Evolutionary conservation across 2,797 vertebrate genomes (phyloP).

Genomic region (Simalia tracyae): DNA sequence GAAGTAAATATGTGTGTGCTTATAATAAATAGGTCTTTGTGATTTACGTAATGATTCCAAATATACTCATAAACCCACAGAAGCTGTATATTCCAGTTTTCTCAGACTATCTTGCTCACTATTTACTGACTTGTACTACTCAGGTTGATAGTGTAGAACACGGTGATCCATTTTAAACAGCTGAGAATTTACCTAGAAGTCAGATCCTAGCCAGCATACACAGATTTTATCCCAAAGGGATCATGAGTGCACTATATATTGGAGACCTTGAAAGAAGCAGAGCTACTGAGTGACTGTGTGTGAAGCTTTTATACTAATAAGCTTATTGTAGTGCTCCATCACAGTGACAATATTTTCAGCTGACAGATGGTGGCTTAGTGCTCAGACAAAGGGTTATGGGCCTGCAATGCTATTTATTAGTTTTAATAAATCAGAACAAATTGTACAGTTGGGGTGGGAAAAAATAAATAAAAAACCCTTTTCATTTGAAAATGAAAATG

Average conservation of each 20-base stretch:
- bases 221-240: neutral
- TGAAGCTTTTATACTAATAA: neutral
- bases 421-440: neutral
- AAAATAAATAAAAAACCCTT: neutral
- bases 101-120: neutral
- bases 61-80: neutral
- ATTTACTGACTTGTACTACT: neutral
- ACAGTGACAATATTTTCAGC: neutral
- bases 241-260: neutral
- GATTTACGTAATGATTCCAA: neutral
- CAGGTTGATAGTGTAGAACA: neutral
- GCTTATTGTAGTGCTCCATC: neutral
- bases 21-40: neutral
- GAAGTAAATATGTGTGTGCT: neutral
- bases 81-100: neutral
- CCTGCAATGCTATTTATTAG: neutral
- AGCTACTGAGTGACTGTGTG: neutral
- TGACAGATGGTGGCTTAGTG: neutral
- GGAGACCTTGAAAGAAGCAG: neutral
- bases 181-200: neutral
- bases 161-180: neutral
- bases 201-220: neutral
- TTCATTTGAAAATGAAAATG: neutral
- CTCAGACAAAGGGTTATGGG: neutral
- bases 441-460: neutral